Percentiles rank a stretch among this genome's conserved stretches.
phyloP scores from a whole-genome alignment of 1,140 invertebrate species.

The Druon quercuslanigerum region DNA sequence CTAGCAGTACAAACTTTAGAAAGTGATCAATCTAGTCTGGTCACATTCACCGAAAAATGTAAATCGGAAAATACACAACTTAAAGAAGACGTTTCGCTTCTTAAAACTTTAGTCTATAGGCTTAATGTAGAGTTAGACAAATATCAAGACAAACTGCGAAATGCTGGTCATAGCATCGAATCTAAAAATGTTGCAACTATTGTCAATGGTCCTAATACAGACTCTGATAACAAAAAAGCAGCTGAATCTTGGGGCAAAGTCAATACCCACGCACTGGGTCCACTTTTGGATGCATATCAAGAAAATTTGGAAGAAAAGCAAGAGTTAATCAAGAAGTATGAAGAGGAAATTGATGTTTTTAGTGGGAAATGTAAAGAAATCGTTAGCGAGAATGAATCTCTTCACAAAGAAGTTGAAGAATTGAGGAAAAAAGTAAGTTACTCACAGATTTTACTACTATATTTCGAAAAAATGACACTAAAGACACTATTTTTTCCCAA shows the following conservation, averaged over 20 bases:
- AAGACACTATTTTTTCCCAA: too few relatives aligned
- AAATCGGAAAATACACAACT: conserved; percentile 75
- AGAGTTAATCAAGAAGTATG: conserved; percentile 79
- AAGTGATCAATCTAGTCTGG: conserved; percentile 54
- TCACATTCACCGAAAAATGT: conserved; percentile 59
- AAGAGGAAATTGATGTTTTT: conserved; percentile 79
- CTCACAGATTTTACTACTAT: conserved; percentile 14
- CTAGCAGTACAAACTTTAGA: conserved; percentile 55
- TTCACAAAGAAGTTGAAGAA: conserved; percentile 77
- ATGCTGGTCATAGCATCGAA: conserved; percentile 50
- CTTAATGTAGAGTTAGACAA: conserved; percentile 81
- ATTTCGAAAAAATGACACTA: background rate
- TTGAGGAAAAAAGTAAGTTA: conserved; percentile 74
- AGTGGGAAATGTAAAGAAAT: conserved; percentile 79
- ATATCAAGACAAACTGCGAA: conserved; percentile 80
- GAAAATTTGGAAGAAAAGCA: conserved; percentile 81
- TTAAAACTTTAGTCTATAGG: conserved; percentile 82
- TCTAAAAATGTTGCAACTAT: conserved; percentile 37
- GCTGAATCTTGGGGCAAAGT: conserved; percentile 75
- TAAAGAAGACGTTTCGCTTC: conserved; percentile 78
- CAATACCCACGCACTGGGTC: conserved; percentile 77
- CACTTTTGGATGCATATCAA: conserved; percentile 82
- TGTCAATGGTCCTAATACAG: conserved; percentile 44
- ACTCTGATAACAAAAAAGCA: conserved; percentile 51
- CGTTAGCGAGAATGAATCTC: conserved; percentile 79